Evolutionary conservation across 1,140 invertebrate species (phyloP).

Genomic region (Eubasilissa regina): DNA sequence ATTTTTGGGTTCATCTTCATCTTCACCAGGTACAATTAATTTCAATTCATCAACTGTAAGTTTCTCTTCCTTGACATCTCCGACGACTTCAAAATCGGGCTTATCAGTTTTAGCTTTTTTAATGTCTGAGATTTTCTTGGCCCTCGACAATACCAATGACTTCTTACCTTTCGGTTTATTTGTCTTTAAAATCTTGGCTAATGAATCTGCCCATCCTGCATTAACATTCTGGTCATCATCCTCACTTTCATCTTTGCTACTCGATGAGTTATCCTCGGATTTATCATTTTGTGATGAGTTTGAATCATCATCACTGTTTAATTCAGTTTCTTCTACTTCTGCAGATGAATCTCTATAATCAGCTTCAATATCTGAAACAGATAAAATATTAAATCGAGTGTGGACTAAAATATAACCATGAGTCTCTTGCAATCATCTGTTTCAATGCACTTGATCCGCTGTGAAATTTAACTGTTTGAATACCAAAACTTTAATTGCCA

Average conservation of each 20-base stretch:
- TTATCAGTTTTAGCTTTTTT: slow-evolving; percentile 70
- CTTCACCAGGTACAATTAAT: slow-evolving; percentile 50
- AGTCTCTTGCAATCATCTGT: no score
- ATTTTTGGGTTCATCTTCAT: slow-evolving; percentile 46
- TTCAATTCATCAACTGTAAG: slow-evolving; percentile 63
- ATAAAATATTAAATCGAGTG: no score
- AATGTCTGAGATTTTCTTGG: slow-evolving; percentile 78
- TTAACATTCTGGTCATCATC: slow-evolving; percentile 63
- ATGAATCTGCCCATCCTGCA: slow-evolving; percentile 79
- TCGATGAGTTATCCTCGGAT: slow-evolving; percentile 23
- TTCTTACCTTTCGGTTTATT: slow-evolving; percentile 84
- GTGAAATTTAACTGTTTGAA: no score
- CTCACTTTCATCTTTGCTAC: slow-evolving; percentile 28
- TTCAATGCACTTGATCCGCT: no score
- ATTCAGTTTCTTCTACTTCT: slow-evolving; percentile 8
- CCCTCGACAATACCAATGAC: slow-evolving; percentile 81
- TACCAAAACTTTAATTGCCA: no score
- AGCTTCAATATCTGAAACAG: slow-evolving; percentile 13
- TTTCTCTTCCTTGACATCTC: slow-evolving; percentile 69
- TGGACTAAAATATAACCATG: no score
- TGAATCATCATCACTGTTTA: slow-evolving; percentile 11
- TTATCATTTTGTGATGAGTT: slow-evolving; percentile 22
- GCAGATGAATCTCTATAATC: slow-evolving; percentile 20
- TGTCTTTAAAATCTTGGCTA: slow-evolving; percentile 82
- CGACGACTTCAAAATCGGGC: slow-evolving; percentile 72